Percentiles rank a stretch among this genome's conserved stretches.
These are phyloP conservation scores for Setophaga petechia DNA, from an alignment of 2,113 vertebrate species.

Conservation along the genomic window DNA sequence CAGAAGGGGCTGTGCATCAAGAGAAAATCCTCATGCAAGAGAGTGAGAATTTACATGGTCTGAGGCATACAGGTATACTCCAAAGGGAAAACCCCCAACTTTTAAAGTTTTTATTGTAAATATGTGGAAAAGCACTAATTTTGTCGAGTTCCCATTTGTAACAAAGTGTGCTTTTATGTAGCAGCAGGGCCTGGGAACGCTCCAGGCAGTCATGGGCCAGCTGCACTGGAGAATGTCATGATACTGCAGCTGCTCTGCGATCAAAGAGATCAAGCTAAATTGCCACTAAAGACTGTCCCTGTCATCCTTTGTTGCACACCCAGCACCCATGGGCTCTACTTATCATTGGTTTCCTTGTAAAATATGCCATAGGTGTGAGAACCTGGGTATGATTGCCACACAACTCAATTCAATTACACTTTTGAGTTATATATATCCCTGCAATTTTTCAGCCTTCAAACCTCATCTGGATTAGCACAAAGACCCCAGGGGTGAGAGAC, in stretches of 20 bases:
- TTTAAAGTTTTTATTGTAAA: not conserved
- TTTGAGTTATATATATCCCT: constrained; percentile 36
- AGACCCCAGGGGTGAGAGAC: constrained; percentile 58
- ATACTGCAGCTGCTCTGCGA: not conserved
- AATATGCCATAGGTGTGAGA: constrained; percentile 26
- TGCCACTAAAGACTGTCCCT: not conserved
- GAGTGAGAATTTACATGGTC: not conserved
- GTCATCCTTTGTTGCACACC: not conserved
- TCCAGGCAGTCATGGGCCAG: not conserved
- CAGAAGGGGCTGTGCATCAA: not conserved
- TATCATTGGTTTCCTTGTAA: constrained; percentile 20
- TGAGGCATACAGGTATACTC: not conserved
- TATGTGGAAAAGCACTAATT: not conserved
- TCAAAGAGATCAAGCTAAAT: not conserved
- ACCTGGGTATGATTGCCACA: constrained; percentile 19
- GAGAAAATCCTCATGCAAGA: not conserved
- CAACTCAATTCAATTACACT: constrained; percentile 38
- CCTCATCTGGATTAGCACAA: constrained; percentile 31
- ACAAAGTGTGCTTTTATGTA: not conserved
- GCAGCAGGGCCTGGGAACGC: not conserved
- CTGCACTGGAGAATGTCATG: not conserved
- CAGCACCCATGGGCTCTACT: not conserved
- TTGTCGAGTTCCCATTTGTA: not conserved
- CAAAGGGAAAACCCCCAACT: rapidly evolving
- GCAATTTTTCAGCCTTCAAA: constrained; percentile 58